Evolutionary conservation across 2,888 invertebrate species (phyloP).

Genomic region (Byasa hedistus): DNA sequence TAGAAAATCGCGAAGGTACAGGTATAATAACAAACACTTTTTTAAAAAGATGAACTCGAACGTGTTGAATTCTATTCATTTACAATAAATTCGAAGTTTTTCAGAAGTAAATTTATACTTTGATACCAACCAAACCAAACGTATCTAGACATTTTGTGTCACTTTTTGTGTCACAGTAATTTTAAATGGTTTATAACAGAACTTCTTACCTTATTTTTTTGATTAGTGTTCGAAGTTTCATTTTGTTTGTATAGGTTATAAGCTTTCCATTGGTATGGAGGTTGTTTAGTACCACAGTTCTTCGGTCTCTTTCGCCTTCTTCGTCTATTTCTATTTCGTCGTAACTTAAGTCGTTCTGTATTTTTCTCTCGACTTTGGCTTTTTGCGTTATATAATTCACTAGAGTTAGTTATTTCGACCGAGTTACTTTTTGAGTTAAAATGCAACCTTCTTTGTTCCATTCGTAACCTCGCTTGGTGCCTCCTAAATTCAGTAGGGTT

Average conservation of each 20-base stretch:
- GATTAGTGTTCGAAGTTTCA: constrained; percentile 39
- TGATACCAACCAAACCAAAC: too few relatives aligned
- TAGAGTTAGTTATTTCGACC: constrained; percentile 55
- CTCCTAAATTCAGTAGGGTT: constrained; percentile 67
- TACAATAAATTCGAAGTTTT: too few relatives aligned
- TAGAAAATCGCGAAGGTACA: too few relatives aligned
- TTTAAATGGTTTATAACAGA: background rate
- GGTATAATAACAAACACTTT: too few relatives aligned
- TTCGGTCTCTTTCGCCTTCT: constrained; percentile 62
- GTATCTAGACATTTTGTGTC: too few relatives aligned
- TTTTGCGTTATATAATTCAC: constrained; percentile 45
- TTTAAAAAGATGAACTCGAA: too few relatives aligned
- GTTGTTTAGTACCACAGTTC: constrained; percentile 73
- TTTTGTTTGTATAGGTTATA: constrained; percentile 36
- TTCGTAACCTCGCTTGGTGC: constrained; percentile 55
- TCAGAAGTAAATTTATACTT: too few relatives aligned
- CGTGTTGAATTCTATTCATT: too few relatives aligned
- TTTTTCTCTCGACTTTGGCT: constrained; percentile 48
- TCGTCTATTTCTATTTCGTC: constrained; percentile 58
- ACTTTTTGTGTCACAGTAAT: background rate
- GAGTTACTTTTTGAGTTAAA: constrained; percentile 54
- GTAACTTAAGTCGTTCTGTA: constrained; percentile 47
- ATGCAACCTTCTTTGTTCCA: constrained; percentile 57
- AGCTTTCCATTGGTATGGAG: constrained; percentile 64
- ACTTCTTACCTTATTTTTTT: constrained; percentile 40